Evolutionary conservation across 2,797 vertebrate species (phyloP), one percentile per base, ranked within the genome.

Genomic region (Rhadinocentrus ornatus): DNA sequence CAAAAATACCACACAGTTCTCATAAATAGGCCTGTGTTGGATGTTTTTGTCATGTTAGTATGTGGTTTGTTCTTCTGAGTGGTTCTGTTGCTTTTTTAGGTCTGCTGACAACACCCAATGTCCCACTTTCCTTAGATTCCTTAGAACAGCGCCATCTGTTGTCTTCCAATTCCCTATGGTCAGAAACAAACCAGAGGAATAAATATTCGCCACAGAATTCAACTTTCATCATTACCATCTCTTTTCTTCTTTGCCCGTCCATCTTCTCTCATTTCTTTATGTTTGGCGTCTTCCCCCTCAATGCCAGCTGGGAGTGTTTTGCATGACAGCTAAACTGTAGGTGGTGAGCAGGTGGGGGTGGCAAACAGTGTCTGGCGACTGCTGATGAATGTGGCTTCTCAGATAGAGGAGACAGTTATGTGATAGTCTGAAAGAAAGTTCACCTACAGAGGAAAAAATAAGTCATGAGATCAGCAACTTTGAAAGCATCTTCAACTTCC

Each of bases 301-400:
- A 18, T 73, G 60, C 65, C 73, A 78, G 71, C 73, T 70, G 78
- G 83, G 56, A 71, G 73, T 53, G 52, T 64, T 80, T 73, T 63
- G 59, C 60, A 24, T 71, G 75, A 79, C 83, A 79, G 79, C 68
- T 80, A 56, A 69, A 71, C 55, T 60, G 79, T 75, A 73, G 81
- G 86, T 78, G 81, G 83, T 80, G 81, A 59, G 31, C 86, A 87
- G 85, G 83, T 88, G 81, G 66, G 52, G 64, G 65, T 64, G 72
- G 59, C 87, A 77, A 81, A 83, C 73, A 63, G 62, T 65, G 52
- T 74, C 86, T 89, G 84, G 78, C 61, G 56, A 56, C 63, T 79
- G 76, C 58, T 82, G 83, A 83, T 88, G 66, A 83, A 83, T 74
- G 69, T 63, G 16, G 0, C 58, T 74, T 18, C 29, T 54, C 32